Conservation (phyloP, 2,888 invertebrate genomes). For the Glaucopsyche alexis region DNA sequence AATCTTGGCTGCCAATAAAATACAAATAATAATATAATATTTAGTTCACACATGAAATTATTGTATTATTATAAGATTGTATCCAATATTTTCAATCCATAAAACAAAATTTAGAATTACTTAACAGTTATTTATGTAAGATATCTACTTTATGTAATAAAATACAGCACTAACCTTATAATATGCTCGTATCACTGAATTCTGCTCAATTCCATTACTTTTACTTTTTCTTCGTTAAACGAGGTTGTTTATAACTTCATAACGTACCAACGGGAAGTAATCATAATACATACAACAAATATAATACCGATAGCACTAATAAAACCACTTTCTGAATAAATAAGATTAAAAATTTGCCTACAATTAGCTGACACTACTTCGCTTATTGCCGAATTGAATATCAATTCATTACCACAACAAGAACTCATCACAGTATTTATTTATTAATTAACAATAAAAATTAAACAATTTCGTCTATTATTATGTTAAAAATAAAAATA, state of each 20-base stretch:
- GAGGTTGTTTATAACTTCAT: conserved; percentile 35
- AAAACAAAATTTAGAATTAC: neutral
- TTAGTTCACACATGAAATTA: neutral
- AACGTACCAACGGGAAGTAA: conserved; percentile 44
- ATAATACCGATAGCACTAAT: conserved; percentile 52
- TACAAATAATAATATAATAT: neutral
- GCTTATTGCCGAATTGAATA: conserved; percentile 64
- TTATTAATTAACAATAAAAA: conserved; percentile 39
- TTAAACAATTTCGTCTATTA: conserved; percentile 40
- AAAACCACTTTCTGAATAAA: conserved; percentile 52
- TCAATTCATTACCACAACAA: conserved; percentile 71
- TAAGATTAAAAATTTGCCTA: conserved; percentile 56
- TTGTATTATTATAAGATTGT: neutral
- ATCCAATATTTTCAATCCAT: neutral
- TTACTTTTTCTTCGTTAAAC: conserved; percentile 46
- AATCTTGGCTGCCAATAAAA: neutral
- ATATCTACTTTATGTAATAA: neutral
- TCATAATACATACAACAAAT: conserved; percentile 47
- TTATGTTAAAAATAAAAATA: conserved; percentile 36
- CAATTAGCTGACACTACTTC: conserved; percentile 65
- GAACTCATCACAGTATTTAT: conserved; percentile 66
- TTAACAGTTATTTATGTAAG: neutral
- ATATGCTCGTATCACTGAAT: conserved; percentile 44
- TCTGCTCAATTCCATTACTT: conserved; percentile 49
- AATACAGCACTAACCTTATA: conserved; percentile 50